Conservation (phyloP, 2,888 invertebrate species). For the Dynastes maya region DNA sequence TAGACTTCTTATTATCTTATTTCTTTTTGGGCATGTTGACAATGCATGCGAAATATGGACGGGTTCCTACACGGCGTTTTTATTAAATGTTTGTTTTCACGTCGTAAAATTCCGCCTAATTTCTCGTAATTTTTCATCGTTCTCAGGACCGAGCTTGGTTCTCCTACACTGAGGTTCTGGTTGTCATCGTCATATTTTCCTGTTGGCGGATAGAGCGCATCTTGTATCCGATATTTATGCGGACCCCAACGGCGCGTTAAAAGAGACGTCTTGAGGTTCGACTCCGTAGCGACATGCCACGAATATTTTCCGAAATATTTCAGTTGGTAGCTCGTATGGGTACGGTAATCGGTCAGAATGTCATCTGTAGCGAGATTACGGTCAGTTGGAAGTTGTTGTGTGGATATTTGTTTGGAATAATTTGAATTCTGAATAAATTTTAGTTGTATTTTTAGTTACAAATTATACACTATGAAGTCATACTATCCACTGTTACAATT, state of each 20-base stretch:
- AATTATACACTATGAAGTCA: too few relatives aligned
- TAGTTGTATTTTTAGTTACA: too few relatives aligned
- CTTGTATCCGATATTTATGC: constrained; percentile 39
- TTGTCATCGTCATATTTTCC: background rate
- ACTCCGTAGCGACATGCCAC: constrained; percentile 62
- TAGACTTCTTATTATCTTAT: too few relatives aligned
- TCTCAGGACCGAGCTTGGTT: background rate
- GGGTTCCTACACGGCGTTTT: constrained; percentile 16
- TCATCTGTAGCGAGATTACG: constrained; percentile 51
- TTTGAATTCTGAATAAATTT: background rate
- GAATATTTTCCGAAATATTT: constrained; percentile 64
- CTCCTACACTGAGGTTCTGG: background rate
- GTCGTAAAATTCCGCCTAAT: constrained; percentile 46
- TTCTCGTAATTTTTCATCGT: constrained; percentile 38
- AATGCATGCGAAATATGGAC: too few relatives aligned
- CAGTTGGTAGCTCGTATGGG: constrained; percentile 58
- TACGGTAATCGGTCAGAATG: constrained; percentile 53
- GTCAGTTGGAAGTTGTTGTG: constrained; percentile 65
- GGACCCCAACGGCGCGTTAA: constrained; percentile 48
- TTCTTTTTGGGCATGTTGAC: too few relatives aligned
- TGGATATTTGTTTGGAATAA: background rate
- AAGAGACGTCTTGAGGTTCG: constrained; percentile 55
- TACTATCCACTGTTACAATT: too few relatives aligned
- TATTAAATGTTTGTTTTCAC: constrained; percentile 47
- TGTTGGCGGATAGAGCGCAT: background rate